Evolutionary conservation across 2,888 invertebrate species (phyloP).

Genomic region (Drosophila diplacantha): DNA sequence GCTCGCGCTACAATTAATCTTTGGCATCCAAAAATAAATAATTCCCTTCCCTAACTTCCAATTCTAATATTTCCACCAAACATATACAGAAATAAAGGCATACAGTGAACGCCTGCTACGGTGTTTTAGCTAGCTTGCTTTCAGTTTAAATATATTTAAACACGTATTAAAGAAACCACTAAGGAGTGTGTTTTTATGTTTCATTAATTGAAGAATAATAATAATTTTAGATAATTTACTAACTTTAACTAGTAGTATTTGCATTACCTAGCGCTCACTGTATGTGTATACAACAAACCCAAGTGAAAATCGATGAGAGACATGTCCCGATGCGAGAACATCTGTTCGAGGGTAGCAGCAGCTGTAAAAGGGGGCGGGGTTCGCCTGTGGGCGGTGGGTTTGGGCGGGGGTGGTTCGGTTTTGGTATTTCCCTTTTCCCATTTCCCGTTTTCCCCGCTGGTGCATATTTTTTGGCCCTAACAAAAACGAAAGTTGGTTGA

Average conservation of each 20-base stretch:
- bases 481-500: slow-evolving; percentile 71
- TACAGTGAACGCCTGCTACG: slow-evolving; percentile 2
- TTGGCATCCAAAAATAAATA: slow-evolving; percentile 26
- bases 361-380: slow-evolving; percentile 33
- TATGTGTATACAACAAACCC: slow-evolving; percentile 24
- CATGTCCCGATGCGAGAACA: slow-evolving; percentile 39
- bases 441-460: slow-evolving; percentile 15
- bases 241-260: neutral
- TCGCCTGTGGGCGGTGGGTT: slow-evolving; percentile 12
- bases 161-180: neutral
- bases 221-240: neutral
- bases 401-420: slow-evolving; percentile 16
- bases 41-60: slow-evolving; percentile 11
- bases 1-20: slow-evolving; percentile 23
- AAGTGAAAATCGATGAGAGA: slow-evolving; percentile 47
- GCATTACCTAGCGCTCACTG: neutral
- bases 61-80: slow-evolving; percentile 5
- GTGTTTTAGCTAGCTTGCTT: neutral
- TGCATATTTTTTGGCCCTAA: slow-evolving; percentile 62
- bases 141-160: neutral
- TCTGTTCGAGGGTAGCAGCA: slow-evolving; percentile 39
- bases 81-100: slow-evolving; percentile 1
- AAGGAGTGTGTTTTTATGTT: fast-evolving
- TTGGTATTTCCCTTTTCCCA: slow-evolving; percentile 19
- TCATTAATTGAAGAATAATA: neutral